phyloP scores from a whole-genome alignment of 2,113 vertebrate genomes.

The Geococcyx californianus region DNA sequence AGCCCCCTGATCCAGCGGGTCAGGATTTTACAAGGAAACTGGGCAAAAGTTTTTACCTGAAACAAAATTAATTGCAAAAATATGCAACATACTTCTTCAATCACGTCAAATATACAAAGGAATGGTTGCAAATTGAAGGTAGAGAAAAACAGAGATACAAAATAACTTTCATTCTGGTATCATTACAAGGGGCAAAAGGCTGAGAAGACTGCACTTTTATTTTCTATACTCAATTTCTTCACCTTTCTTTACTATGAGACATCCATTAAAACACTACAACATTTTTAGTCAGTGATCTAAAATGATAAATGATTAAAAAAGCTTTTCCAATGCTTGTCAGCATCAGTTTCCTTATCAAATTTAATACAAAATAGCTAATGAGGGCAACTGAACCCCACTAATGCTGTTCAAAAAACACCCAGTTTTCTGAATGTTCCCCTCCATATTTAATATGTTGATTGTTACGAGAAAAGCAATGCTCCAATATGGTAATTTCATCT shows the following conservation, averaged over 20 bases:
- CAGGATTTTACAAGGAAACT: background rate
- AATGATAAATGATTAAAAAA: background rate
- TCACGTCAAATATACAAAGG: constrained; percentile 4
- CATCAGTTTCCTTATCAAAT: background rate
- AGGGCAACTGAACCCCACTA: background rate
- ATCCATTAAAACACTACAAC: constrained; percentile 26
- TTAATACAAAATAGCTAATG: constrained; percentile 29
- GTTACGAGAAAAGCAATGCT: constrained; percentile 27
- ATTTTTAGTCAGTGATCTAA: constrained; percentile 30
- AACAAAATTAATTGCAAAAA: constrained; percentile 5
- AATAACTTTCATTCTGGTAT: background rate
- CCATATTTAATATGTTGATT: constrained; percentile 29
- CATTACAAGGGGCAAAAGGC: background rate
- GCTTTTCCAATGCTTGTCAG: background rate
- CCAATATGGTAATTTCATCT: constrained; percentile 50
- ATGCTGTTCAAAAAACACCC: background rate
- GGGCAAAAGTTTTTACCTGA: background rate
- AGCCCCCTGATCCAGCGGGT: no score
- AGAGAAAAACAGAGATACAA: background rate
- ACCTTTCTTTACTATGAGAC: background rate
- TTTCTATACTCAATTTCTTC: background rate
- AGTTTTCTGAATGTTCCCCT: constrained; percentile 20
- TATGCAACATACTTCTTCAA: background rate
- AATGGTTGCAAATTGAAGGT: background rate
- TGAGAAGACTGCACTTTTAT: background rate